Evolutionary conservation across 2,797 vertebrate genomes (phyloP).

Genomic region (Catharus ustulatus): DNA sequence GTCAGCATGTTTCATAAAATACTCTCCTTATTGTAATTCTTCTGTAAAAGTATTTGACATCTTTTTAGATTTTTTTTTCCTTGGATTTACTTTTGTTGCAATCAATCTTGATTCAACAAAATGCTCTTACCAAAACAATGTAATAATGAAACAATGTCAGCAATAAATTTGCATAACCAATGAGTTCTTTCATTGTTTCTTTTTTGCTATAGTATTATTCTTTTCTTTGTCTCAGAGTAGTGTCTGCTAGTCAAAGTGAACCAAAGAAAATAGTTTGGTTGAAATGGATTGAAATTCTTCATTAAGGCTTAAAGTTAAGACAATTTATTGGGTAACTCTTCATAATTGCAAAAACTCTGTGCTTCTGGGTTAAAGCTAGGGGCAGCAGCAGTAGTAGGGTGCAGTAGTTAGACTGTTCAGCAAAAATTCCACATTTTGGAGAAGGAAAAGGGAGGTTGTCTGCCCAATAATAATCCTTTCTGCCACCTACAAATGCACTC

Average conservation of each 20-base stretch:
- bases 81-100: constrained; percentile 29
- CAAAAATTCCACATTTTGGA: background rate
- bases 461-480: background rate
- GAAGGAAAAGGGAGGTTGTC: background rate
- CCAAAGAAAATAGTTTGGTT: background rate
- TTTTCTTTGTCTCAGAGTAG: background rate
- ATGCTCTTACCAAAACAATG: constrained; percentile 25
- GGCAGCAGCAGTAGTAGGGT: background rate
- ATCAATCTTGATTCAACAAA: constrained; percentile 8
- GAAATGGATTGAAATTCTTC: background rate
- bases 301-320: background rate
- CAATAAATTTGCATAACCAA: constrained; percentile 48
- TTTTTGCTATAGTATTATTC: constrained; percentile 12
- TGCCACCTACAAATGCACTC: background rate
- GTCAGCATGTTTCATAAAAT: constrained; percentile 18
- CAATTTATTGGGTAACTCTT: constrained; percentile 4
- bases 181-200: constrained; percentile 34
- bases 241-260: background rate
- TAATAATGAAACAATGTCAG: constrained; percentile 57
- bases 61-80: constrained; percentile 2
- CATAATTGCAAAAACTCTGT: background rate
- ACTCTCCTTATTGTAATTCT: constrained; percentile 21
- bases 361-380: background rate
- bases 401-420: background rate
- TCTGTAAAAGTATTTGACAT: constrained; percentile 30